These are phyloP conservation scores for Acronicta leporina DNA, from an alignment of 2,888 invertebrate species.

Conservation along the genomic window DNA sequence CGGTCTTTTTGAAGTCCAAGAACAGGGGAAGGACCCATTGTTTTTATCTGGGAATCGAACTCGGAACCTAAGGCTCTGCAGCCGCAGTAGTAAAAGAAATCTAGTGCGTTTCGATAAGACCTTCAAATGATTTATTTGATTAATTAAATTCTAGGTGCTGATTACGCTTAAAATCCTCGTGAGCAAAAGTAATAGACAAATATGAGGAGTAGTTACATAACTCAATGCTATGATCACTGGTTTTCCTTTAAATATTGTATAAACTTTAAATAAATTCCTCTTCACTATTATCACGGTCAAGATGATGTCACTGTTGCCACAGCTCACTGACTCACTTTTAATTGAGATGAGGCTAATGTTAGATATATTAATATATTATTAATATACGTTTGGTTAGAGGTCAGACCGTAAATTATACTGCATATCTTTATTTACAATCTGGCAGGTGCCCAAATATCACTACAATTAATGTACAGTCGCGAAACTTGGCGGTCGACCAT, in stretches of 20 bases:
- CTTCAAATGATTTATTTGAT: too few relatives aligned
- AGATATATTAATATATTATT: conserved; percentile 21
- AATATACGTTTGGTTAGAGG: conserved; percentile 18
- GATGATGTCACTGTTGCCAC: conserved; percentile 26
- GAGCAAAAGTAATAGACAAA: too few relatives aligned
- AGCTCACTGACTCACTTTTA: conserved; percentile 26
- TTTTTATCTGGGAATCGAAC: too few relatives aligned
- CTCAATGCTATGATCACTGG: conserved; percentile 13
- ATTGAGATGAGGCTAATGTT: conserved; percentile 32
- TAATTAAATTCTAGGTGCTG: too few relatives aligned
- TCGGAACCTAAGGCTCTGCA: too few relatives aligned
- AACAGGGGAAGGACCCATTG: too few relatives aligned
- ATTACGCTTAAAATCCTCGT: too few relatives aligned
- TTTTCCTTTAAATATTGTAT: conserved; percentile 8
- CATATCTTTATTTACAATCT: conserved; percentile 16
- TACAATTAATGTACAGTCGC: too few relatives aligned
- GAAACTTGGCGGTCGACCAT: too few relatives aligned
- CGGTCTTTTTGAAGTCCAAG: too few relatives aligned
- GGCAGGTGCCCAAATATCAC: conserved; percentile 21
- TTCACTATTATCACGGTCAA: background rate
- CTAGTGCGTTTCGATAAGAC: too few relatives aligned
- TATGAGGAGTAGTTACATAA: background rate
- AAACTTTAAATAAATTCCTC: conserved; percentile 18
- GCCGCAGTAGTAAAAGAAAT: too few relatives aligned
- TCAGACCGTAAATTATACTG: conserved; percentile 4